Percentiles rank a stretch among this genome's conserved stretches.
phyloP scores from a whole-genome alignment of 2,113 vertebrate genomes.

The Emydura subglobosa region DNA sequence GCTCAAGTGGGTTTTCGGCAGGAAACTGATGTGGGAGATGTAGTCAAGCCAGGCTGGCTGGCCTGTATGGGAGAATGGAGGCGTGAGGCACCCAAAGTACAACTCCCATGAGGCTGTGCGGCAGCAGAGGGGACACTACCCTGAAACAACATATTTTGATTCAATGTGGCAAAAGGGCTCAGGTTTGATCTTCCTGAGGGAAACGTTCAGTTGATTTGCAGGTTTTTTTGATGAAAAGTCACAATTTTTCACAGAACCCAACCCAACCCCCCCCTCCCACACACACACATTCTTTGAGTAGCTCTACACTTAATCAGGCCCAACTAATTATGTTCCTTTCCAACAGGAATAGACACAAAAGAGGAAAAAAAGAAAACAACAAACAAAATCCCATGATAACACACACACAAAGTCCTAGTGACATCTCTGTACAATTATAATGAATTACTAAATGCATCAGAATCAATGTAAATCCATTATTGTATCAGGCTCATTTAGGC shows the following conservation, averaged over 20 bases:
- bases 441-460: conserved; percentile 52
- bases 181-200: neutral
- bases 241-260: neutral
- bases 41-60: neutral
- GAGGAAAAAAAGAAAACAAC: no score
- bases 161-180: neutral
- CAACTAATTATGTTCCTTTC: neutral
- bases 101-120: neutral
- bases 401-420: conserved; percentile 17
- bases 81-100: neutral
- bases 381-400: no score
- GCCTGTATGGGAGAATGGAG: neutral
- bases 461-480: conserved; percentile 69
- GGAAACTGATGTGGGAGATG: neutral
- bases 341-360: no score
- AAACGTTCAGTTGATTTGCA: neutral
- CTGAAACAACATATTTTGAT: neutral
- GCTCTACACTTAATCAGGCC: neutral
- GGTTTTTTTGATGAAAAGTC: neutral
- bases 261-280: neutral
- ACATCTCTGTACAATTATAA: conserved; percentile 62
- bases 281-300: neutral
- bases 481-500: conserved; percentile 64
- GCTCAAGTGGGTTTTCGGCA: accelerated
- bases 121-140: neutral